Conservation (phyloP, 2,888 invertebrate genomes). For the Vanessa cardui region DNA sequence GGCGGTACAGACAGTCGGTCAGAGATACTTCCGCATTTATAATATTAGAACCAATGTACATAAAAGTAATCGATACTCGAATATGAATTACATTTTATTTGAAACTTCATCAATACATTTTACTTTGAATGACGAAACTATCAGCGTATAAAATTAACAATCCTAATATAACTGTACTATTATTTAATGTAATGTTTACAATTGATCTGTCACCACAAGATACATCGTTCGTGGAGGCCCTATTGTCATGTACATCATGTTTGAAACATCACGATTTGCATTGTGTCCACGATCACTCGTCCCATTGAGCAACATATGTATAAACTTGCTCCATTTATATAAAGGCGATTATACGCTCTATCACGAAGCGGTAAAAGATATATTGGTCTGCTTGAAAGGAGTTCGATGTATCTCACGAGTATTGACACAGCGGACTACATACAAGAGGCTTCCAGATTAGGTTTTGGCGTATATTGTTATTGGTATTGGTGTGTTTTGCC, state of each 20-base stretch:
- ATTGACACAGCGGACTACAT: constrained; percentile 2
- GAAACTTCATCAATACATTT: too few species aligned
- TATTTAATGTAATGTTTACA: constrained; percentile 14
- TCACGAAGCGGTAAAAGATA: not conserved
- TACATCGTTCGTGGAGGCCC: not conserved
- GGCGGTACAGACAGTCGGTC: too few species aligned
- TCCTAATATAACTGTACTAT: not conserved
- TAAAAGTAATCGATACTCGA: too few species aligned
- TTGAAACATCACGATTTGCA: constrained; percentile 15
- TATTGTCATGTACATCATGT: constrained; percentile 19
- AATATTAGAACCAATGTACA: too few species aligned
- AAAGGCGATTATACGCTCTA: constrained; percentile 1
- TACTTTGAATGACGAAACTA: too few species aligned
- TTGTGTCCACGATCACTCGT: constrained; percentile 9
- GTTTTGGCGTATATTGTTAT: not conserved
- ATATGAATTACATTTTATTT: too few species aligned
- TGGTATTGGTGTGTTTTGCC: not conserved
- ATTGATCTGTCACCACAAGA: constrained; percentile 22
- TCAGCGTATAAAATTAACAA: not conserved
- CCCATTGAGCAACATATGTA: constrained; percentile 14
- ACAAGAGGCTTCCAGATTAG: constrained; percentile 1
- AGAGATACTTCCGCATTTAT: too few species aligned
- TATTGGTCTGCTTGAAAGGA: not conserved
- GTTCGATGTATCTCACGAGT: not conserved
- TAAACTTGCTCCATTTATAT: not conserved